Evolutionary conservation across 2,888 invertebrate species (phyloP).

Genomic region (Scaptomyza reducta): DNA sequence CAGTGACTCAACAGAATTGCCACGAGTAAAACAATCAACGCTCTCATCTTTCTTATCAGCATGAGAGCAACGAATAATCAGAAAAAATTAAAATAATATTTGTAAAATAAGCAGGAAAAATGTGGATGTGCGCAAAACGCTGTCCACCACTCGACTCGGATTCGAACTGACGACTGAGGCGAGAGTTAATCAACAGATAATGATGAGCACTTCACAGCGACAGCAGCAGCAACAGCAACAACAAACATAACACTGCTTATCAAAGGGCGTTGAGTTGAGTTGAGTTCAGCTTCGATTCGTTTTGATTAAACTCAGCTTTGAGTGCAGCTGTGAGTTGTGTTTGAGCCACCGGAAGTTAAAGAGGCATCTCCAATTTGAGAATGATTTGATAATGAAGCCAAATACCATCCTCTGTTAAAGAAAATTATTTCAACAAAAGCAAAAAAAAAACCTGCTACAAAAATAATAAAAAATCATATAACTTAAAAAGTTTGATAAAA

Average conservation of each 20-base stretch:
- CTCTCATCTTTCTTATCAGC: constrained; percentile 70
- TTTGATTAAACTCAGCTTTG: constrained; percentile 55
- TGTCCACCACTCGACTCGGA: constrained; percentile 44
- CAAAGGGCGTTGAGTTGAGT: constrained; percentile 47
- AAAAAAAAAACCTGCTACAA: background rate
- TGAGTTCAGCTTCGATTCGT: background rate
- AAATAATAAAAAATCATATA: background rate
- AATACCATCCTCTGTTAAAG: background rate
- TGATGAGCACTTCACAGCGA: constrained; percentile 57
- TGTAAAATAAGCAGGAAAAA: constrained; percentile 13
- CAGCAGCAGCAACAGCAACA: constrained; percentile 21
- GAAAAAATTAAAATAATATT: background rate
- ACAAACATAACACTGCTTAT: constrained; percentile 40
- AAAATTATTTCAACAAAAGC: background rate
- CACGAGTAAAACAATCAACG: constrained; percentile 55
- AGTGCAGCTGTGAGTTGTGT: constrained; percentile 24
- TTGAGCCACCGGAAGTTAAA: constrained; percentile 11
- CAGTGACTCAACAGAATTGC: constrained; percentile 26
- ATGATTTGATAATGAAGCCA: too few relatives aligned
- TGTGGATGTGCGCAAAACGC: constrained; percentile 17
- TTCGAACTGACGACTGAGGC: constrained; percentile 56
- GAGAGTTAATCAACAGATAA: constrained; percentile 72
- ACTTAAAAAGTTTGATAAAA: too few relatives aligned
- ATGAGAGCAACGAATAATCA: constrained; percentile 2
- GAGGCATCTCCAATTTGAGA: background rate